Percentiles rank a stretch among this genome's conserved stretches.
Conservation (phyloP, 2,113 vertebrate species). For the Lampris incognitus region DNA sequence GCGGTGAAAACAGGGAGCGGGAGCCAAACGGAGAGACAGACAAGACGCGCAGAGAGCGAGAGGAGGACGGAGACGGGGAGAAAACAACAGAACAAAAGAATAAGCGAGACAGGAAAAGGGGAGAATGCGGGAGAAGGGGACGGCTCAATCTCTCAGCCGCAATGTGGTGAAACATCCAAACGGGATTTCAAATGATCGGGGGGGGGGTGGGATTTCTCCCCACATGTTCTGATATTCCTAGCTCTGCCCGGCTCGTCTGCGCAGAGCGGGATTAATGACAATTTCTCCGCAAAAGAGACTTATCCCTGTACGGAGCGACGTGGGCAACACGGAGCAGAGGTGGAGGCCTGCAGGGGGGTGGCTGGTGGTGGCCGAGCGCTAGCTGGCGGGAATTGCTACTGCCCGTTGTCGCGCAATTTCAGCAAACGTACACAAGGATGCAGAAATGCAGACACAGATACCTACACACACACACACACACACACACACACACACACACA, state of each 20-base stretch:
- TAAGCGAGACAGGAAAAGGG: slow-evolving; percentile 45
- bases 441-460: slow-evolving; percentile 5
- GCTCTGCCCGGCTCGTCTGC: slow-evolving; percentile 49
- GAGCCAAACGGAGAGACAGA: slow-evolving; percentile 10
- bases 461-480: slow-evolving; percentile 6
- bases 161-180: slow-evolving; percentile 72
- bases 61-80: slow-evolving; percentile 21
- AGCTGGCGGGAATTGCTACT: slow-evolving; percentile 16
- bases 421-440: neutral
- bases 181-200: slow-evolving; percentile 68
- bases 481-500: neutral
- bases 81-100: slow-evolving; percentile 68
- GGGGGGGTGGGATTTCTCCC: slow-evolving; percentile 53
- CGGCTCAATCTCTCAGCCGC: slow-evolving; percentile 51
- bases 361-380: too few species aligned
- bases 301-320: slow-evolving; percentile 54
- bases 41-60: slow-evolving; percentile 20
- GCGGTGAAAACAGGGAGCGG: slow-evolving; percentile 63
- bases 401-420: slow-evolving; percentile 21
- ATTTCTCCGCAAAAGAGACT: slow-evolving; percentile 72
- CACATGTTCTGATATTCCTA: slow-evolving; percentile 58
- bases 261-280: slow-evolving; percentile 70
- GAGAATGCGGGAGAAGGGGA: slow-evolving; percentile 34
- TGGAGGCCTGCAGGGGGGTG: neutral
- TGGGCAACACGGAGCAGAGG: slow-evolving; percentile 28